phyloP scores from a whole-genome alignment of 1,140 invertebrate genomes.

The Copidosoma floridanum region DNA sequence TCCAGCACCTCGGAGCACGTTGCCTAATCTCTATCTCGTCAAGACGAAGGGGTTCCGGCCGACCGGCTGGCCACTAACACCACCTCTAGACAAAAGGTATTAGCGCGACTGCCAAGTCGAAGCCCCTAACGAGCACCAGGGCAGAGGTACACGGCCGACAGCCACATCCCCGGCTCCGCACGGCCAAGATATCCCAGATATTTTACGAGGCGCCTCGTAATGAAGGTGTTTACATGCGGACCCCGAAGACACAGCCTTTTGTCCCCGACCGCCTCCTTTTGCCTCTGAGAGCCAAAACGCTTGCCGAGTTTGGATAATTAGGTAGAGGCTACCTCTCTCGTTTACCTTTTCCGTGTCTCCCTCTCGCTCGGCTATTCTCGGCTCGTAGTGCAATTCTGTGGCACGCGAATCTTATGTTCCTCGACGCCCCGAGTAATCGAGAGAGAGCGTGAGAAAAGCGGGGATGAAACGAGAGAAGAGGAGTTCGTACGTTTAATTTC shows the following conservation, averaged over 20 bases:
- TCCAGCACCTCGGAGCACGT: too few relatives aligned
- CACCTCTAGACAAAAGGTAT: too few relatives aligned
- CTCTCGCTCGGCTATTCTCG: neutral
- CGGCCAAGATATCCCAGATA: slow-evolving; percentile 20
- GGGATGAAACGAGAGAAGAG: too few relatives aligned
- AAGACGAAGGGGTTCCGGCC: too few relatives aligned
- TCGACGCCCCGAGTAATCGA: too few relatives aligned
- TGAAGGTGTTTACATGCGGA: slow-evolving; percentile 39
- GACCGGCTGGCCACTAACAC: neutral
- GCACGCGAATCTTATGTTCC: neutral
- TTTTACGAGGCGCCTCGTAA: slow-evolving; percentile 30
- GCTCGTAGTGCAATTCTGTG: neutral
- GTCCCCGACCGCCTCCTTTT: too few relatives aligned
- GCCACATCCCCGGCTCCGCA: neutral
- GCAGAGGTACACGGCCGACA: neutral
- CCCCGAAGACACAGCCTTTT: slow-evolving; percentile 13
- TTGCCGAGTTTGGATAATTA: slow-evolving; percentile 19
- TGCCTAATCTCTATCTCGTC: too few relatives aligned
- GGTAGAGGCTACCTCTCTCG: too few relatives aligned
- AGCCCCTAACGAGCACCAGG: neutral
- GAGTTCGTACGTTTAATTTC: slow-evolving; percentile 13
- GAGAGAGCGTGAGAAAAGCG: too few relatives aligned
- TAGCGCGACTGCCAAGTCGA: slow-evolving; percentile 4
- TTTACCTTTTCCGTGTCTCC: too few relatives aligned
- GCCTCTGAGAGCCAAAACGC: neutral